Evolutionary conservation across 2,797 vertebrate genomes (phyloP), one percentile per base, ranked within the genome.

Genomic region (Girardinus metallicus): DNA sequence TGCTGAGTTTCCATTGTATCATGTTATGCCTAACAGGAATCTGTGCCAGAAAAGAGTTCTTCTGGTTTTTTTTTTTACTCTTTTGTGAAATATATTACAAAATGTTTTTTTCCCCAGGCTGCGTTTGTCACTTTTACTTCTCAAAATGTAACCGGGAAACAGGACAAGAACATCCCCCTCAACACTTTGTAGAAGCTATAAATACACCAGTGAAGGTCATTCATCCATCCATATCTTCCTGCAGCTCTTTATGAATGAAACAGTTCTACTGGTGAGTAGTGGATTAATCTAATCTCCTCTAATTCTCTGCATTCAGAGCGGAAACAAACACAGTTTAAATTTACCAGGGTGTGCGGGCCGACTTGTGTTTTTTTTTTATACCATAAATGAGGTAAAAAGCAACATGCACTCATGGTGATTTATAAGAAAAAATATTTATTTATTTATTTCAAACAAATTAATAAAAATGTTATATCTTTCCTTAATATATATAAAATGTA

Each of bases 261-360:
- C 2, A 4, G 43, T 29, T 15, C 66, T 0, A 1, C 34, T 16
- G 81, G 81, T 87, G 80, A 89, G 83, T 83, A 31, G 47, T n/a
- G 34, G 8, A 39, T 72, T 64, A 5, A 51, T 57, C 12, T 34
- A 8, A 76, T 79, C 39, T 78, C 46, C 23, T 44, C 39, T 70
- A 70, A 44, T 70, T 70, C 66, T 66, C 36, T 66, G 64, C 21
- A 11, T 39, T 39, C 18, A 26, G 36, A n/a, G 11, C 15, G 41
- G 66, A 70, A 70, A 44, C 39, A 44, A 9, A 68, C 23, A 43
- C 66, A n/a, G 41, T 43, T 18, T 43, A 70, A 44, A 13, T 43
- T 70, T 15, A 44, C 23, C 66, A 13, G 1, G 41, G 23, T 43
- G 39, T 43, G 66, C 1, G 64, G 36, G 21, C 8, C 0, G 18